Conservation (phyloP, 2,113 vertebrate species). For the Macrotis lagotis region DNA sequence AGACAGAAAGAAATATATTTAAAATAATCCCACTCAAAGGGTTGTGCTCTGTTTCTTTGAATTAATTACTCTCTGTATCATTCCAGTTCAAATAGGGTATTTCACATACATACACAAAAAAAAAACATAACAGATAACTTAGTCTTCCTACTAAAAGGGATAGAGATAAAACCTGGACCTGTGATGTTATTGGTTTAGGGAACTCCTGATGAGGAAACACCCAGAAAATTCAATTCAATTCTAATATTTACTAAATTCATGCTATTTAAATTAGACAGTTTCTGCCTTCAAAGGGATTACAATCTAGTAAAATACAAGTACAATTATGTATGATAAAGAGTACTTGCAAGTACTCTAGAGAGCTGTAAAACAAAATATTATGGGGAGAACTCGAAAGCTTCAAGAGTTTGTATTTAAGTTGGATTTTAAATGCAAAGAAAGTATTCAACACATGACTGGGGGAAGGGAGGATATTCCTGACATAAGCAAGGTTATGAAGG, state of each 20-base stretch:
- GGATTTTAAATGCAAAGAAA: background rate
- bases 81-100: background rate
- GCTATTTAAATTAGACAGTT: background rate
- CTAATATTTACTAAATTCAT: background rate
- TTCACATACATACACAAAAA: background rate
- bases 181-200: background rate
- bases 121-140: background rate
- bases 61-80: conserved; percentile 41
- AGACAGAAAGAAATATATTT: conserved; percentile 15
- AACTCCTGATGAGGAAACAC: background rate
- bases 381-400: background rate
- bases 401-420: background rate
- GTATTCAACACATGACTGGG: background rate
- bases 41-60: conserved; percentile 11
- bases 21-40: background rate
- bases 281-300: background rate
- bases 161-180: background rate
- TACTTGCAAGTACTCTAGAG: background rate
- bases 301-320: background rate
- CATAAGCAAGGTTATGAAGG: background rate
- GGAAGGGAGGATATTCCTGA: background rate
- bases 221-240: background rate
- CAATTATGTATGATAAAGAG: background rate
- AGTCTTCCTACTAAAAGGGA: background rate
- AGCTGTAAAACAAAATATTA: background rate